Conservation (phyloP, 2,113 vertebrate species). For the Rhabdomys dilectus region DNA sequence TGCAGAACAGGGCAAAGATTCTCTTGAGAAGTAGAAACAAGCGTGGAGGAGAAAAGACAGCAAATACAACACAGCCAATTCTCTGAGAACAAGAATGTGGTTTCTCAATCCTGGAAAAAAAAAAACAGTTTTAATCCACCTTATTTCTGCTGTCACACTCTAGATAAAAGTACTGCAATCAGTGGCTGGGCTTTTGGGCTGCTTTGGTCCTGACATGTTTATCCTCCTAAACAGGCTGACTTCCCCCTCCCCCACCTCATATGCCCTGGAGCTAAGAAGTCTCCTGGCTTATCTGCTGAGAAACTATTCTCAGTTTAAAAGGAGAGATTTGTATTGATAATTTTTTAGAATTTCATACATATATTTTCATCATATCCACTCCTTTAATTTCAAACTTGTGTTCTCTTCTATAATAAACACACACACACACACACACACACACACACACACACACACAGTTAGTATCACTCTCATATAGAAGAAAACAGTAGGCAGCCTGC, state of each 20-base stretch:
- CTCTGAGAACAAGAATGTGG: not conserved
- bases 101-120: conserved; percentile 9
- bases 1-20: not conserved
- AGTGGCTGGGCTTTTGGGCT: not conserved
- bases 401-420: not conserved
- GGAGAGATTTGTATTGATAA: not conserved
- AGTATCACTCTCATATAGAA: not conserved
- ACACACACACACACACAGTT: too few relatives aligned
- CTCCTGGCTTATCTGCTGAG: conserved; percentile 40
- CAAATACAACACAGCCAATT: not conserved
- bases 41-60: conserved; percentile 4
- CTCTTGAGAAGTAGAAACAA: not conserved
- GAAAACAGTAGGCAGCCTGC: not conserved
- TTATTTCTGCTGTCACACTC: not conserved
- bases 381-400: not conserved
- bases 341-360: not conserved
- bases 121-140: not conserved
- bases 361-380: not conserved
- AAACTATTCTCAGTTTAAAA: conserved; percentile 48
- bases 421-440: too few relatives aligned
- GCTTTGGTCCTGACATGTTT: not conserved
- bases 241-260: not conserved
- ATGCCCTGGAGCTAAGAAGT: conserved; percentile 29
- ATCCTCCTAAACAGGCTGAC: not conserved
- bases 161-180: not conserved